Evolutionary conservation across 2,888 invertebrate genomes (phyloP).

Genomic region (Epistrophella euchroma): DNA sequence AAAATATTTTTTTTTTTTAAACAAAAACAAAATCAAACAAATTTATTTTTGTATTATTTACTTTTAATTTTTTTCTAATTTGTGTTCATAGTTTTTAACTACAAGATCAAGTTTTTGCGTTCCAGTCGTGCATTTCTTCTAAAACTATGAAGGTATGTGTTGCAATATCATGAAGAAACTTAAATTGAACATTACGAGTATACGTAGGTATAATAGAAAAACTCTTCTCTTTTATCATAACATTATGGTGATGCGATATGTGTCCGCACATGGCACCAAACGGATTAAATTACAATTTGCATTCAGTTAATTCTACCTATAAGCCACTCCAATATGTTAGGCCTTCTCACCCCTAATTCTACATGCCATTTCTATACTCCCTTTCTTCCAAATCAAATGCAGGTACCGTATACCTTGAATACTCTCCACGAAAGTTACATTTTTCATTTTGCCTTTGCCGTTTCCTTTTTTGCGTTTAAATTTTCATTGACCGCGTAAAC

Average conservation of each 20-base stretch:
- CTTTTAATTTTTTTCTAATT: no score
- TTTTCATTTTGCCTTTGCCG: slow-evolving; percentile 25
- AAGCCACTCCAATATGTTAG: slow-evolving; percentile 30
- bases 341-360: slow-evolving; percentile 19
- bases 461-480: slow-evolving; percentile 34
- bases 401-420: background rate
- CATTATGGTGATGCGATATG: background rate
- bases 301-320: slow-evolving; percentile 34
- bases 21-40: no score
- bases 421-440: background rate
- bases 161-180: background rate
- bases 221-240: background rate
- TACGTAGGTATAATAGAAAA: background rate
- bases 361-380: background rate
- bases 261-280: slow-evolving; percentile 23
- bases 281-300: slow-evolving; percentile 41
- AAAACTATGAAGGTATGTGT: no score
- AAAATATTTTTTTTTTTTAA: no score
- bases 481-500: slow-evolving; percentile 73
- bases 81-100: no score
- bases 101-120: no score
- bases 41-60: no score
- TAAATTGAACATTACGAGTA: background rate
- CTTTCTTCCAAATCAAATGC: background rate
- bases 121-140: no score